Percentiles rank a stretch among this genome's conserved stretches.
phyloP scores from a whole-genome alignment of 2,113 vertebrate species.

The Ornithorhynchus anatinus region DNA sequence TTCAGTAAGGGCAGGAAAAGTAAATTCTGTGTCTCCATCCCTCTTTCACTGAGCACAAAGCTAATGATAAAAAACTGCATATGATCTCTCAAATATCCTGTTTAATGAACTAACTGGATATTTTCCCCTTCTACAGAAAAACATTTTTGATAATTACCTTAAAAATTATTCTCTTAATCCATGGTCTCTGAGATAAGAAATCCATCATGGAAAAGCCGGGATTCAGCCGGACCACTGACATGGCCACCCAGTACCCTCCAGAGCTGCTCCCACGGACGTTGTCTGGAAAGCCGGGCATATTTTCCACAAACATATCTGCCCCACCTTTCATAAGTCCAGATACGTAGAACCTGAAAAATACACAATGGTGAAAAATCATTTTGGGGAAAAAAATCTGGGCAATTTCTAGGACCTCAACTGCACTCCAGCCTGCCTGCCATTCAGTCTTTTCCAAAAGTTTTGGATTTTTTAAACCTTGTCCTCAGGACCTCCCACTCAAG shows the following conservation, averaged over 20 bases:
- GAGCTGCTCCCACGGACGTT: constrained; percentile 91
- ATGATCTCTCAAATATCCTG: background rate
- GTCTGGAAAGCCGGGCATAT: constrained; percentile 94
- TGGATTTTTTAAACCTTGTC: too few relatives aligned
- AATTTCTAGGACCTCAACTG: too few relatives aligned
- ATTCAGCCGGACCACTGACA: constrained; percentile 82
- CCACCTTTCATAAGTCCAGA: constrained; percentile 95
- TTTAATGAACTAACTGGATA: background rate
- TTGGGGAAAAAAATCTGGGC: too few relatives aligned
- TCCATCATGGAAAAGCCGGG: constrained; percentile 96
- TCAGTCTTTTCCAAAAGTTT: too few relatives aligned
- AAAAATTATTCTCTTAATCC: constrained; percentile 92
- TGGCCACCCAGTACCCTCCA: constrained; percentile 95
- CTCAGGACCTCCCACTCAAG: too few relatives aligned
- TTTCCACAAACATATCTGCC: constrained; percentile 93
- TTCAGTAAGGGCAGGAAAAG: too few relatives aligned
- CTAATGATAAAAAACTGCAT: background rate
- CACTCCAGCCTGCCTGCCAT: too few relatives aligned
- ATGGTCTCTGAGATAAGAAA: constrained; percentile 91
- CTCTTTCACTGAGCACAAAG: too few relatives aligned
- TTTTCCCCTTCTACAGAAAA: background rate
- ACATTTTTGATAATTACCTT: constrained; percentile 76
- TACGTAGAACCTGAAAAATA: constrained; percentile 85
- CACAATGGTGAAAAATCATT: too few relatives aligned
- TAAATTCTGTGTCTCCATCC: too few relatives aligned